A percentile compares a stretch with the other conserved stretches of the same genome.
phyloP scores from a whole-genome alignment of 2,113 vertebrate species.

The Sclerurus mexicanus region DNA sequence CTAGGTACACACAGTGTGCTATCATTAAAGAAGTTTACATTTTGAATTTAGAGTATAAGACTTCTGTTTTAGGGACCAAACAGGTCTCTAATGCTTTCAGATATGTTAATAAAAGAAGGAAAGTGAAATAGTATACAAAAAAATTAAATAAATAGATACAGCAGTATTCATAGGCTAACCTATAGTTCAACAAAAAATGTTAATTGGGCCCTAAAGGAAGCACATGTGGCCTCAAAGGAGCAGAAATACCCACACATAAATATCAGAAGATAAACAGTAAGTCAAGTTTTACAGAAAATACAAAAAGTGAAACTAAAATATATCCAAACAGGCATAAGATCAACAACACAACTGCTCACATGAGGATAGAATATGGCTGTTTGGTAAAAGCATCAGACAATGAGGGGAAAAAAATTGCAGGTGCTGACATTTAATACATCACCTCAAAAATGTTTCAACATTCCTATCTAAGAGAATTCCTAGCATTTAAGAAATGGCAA shows the following conservation, averaged over 20 bases:
- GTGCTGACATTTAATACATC: not conserved
- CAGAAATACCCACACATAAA: constrained; percentile 15
- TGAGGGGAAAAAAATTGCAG: not conserved
- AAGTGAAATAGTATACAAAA: not conserved
- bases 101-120: not conserved
- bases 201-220: constrained; percentile 47
- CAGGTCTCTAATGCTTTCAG: not conserved
- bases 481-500: not conserved
- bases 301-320: not conserved
- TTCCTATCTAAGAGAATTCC: not conserved
- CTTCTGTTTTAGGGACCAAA: not conserved
- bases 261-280: constrained; percentile 27
- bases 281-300: not conserved
- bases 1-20: not conserved
- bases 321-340: not conserved
- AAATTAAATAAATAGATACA: not conserved
- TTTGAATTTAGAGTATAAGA: not conserved
- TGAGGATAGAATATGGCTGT: not conserved
- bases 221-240: not conserved
- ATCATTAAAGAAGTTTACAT: not conserved
- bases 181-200: constrained; percentile 36
- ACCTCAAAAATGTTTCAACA: not conserved
- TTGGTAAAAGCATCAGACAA: not conserved
- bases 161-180: not conserved
- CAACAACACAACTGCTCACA: not conserved